These are phyloP conservation scores for Phaedon cochleariae DNA, from an alignment of 2,888 invertebrate species.

Conservation along the genomic window DNA sequence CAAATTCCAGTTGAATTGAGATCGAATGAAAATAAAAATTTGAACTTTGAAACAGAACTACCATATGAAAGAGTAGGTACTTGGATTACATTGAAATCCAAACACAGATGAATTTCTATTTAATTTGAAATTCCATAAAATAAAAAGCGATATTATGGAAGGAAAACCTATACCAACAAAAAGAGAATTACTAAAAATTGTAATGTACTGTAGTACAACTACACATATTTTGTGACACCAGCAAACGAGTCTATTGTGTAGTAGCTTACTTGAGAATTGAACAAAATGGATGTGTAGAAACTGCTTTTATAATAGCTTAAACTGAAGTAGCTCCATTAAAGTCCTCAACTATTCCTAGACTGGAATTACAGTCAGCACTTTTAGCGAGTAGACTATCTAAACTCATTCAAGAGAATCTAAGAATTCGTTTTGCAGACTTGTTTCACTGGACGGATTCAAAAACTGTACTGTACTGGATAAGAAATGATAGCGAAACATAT, in stretches of 20 bases:
- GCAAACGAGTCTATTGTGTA: constrained; percentile 1
- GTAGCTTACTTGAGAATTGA: constrained; percentile 15
- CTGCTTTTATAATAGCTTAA: constrained; percentile 7
- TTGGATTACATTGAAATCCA: constrained; percentile 14
- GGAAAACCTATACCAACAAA: not conserved
- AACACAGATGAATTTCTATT: constrained; percentile 5
- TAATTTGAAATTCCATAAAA: not conserved
- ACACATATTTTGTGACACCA: constrained; percentile 1
- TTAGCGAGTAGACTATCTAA: constrained; percentile 6
- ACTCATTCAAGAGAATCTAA: not conserved
- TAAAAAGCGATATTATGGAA: not conserved
- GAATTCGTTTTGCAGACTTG: not conserved
- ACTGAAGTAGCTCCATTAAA: constrained; percentile 19
- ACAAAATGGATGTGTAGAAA: not conserved
- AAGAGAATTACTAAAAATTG: too few relatives aligned
- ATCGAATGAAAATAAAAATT: not conserved
- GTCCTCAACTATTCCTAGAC: constrained; percentile 10
- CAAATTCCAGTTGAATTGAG: not conserved
- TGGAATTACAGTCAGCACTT: constrained; percentile 18
- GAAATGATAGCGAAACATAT: not conserved
- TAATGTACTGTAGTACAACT: too few relatives aligned
- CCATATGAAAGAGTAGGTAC: not conserved
- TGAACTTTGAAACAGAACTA: not conserved
- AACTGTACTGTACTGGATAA: constrained; percentile 11
- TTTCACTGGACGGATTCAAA: constrained; percentile 9